Base-by-base conservation (phyloP, 2,113 vertebrate genomes). In the Vicugna pacos region DNA sequence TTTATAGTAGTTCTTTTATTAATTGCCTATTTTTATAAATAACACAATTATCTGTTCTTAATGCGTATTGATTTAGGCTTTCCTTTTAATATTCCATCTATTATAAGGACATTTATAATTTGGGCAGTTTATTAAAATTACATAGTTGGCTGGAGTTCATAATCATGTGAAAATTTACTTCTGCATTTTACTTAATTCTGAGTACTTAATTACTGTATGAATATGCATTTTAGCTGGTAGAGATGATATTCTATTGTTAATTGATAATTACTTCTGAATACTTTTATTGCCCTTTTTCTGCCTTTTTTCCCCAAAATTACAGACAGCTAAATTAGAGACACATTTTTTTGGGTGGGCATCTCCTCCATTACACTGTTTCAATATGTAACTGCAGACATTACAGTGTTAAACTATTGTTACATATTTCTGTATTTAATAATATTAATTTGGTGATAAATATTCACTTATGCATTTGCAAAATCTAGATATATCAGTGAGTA, bases 51-150 rank as follows among this genome's bases (percentile, higher is more conserved):
- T 83, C 48, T 89, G 22, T 79, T 9, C 26, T 62, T 69, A 75
- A 24, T 60, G 16, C 4, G 62, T 75, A 48, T 48, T 14, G 20
- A 30, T 60, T 81, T 54, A 62, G 22, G 35, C 26, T 91, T 50
- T 88, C 7, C 22, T 75, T 95, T 62, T 32, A 38, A 15, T 42
- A 35, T 76, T 52, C 10, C n/a, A 60, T 19, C 28, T 81, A 24
- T 70, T 91, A 62, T 82, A 73, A 70, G 9, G 56, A 46, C 52
- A 77, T 87, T 96, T 76, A 82, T 93, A 26, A 11, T 80, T 73
- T 81, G 38, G 70, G n/a, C 54, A 80, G 35, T 72, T 84, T 87
- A 65, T 72, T 92, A 87, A 91, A 87, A 95, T 60, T 86, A 69
- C 42, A 35, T n/a, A 67, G 9, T 73, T 93, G 38, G 30, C 13